Percentiles rank a stretch among this genome's conserved stretches.
phyloP scores from a whole-genome alignment of 1,140 invertebrate species.

The Brachionus paranguensis region DNA sequence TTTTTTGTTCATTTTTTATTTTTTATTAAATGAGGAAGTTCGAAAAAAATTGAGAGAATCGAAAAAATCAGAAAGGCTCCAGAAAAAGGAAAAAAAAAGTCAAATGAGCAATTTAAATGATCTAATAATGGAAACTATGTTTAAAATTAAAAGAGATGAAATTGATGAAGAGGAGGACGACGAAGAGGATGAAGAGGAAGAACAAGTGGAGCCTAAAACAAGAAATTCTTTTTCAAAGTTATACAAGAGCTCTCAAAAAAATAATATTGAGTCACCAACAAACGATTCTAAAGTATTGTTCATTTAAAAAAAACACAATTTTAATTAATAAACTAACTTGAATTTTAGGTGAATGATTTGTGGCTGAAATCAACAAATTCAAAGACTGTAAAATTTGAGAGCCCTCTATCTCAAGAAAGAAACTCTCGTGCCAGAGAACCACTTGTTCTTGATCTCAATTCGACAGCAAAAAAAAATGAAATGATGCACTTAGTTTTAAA shows the following conservation, averaged over 20 bases:
- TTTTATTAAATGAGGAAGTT: constrained; percentile 52
- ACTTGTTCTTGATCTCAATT: not conserved
- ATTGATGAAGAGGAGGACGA: not conserved
- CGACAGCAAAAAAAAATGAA: not conserved
- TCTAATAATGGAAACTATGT: not conserved
- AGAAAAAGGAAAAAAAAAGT: not conserved
- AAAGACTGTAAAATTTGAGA: not conserved
- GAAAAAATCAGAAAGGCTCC: not conserved
- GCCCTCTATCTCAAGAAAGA: not conserved
- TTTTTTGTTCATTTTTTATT: constrained; percentile 51
- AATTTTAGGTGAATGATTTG: not conserved
- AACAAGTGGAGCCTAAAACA: not conserved
- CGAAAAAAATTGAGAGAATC: not conserved
- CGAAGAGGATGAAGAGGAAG: constrained; percentile 8
- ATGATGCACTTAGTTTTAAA: not conserved
- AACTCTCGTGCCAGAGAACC: not conserved
- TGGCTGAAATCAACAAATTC: not conserved
- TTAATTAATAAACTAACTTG: not conserved
- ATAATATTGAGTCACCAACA: not conserved
- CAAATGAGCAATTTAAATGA: not conserved
- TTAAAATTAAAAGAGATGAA: not conserved
- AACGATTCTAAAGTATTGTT: not conserved
- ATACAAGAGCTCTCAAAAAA: no score
- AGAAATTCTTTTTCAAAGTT: not conserved
- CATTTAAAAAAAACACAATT: not conserved